Conservation (phyloP, 2,888 invertebrate species). For the Actias luna region DNA sequence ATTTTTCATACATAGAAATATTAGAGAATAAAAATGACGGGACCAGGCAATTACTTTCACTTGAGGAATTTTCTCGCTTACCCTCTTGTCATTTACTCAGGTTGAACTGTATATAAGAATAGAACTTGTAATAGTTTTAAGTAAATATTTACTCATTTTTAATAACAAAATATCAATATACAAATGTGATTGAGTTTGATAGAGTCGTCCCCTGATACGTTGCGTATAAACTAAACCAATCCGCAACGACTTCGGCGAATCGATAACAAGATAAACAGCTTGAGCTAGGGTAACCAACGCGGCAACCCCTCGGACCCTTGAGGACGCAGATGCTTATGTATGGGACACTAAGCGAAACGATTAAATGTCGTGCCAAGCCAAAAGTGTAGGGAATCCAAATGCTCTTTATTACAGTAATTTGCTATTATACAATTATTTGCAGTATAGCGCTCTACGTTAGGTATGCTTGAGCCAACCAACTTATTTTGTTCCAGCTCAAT, state of each 20-base stretch:
- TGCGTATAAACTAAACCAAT: constrained; percentile 46
- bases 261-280: constrained; percentile 72
- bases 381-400: background rate
- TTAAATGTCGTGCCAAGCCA: constrained; percentile 44
- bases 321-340: constrained; percentile 71
- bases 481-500: background rate
- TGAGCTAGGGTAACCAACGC: constrained; percentile 42
- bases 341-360: constrained; percentile 42
- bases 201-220: background rate
- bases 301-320: constrained; percentile 52
- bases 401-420: background rate
- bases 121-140: too few species aligned
- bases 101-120: too few species aligned
- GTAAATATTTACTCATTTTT: too few species aligned
- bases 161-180: background rate
- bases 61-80: too few species aligned
- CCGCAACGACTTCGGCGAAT: constrained; percentile 51
- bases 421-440: background rate
- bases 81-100: too few species aligned
- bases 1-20: too few species aligned
- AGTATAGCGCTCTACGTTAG: background rate
- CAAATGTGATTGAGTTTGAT: background rate
- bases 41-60: too few species aligned
- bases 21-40: too few species aligned
- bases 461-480: background rate